Conservation (phyloP, 2,113 vertebrate species). For the Chascanopsetta lugubris region DNA sequence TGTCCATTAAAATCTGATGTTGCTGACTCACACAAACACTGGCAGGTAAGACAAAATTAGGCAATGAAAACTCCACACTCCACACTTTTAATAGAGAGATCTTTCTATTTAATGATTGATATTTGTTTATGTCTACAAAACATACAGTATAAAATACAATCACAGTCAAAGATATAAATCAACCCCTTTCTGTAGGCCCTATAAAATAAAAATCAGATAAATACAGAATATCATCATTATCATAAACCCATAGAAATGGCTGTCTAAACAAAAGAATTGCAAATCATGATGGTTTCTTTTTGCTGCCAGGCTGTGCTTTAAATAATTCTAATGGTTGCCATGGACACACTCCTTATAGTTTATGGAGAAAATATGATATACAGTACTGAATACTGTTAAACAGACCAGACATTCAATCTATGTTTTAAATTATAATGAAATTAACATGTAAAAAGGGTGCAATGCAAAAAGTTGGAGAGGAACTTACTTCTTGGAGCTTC, state of each 20-base stretch:
- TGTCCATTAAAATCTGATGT: not conserved
- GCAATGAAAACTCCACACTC: not conserved
- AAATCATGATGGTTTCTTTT: constrained; percentile 15
- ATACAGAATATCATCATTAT: constrained; percentile 50
- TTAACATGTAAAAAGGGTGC: constrained; percentile 11
- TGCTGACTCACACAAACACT: not conserved
- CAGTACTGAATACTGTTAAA: constrained; percentile 11
- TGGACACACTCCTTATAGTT: not conserved
- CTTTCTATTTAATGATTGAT: constrained; percentile 47
- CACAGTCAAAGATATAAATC: constrained; percentile 56
- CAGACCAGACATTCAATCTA: constrained; percentile 16
- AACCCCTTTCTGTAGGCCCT: constrained; percentile 37
- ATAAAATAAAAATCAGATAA: constrained; percentile 55
- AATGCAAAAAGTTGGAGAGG: constrained; percentile 2
- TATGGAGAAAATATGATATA: not conserved
- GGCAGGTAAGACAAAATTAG: not conserved
- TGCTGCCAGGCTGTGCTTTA: constrained; percentile 23
- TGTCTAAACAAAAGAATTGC: constrained; percentile 30
- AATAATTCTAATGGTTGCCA: not conserved
- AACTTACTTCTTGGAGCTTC: not conserved
- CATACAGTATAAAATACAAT: constrained; percentile 68
- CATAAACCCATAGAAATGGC: constrained; percentile 43
- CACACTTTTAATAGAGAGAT: not conserved
- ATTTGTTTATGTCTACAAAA: constrained; percentile 52
- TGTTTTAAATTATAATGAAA: constrained; percentile 50